Evolutionary conservation across 2,113 vertebrate species (phyloP).

Genomic region (Acanthisitta chloris): DNA sequence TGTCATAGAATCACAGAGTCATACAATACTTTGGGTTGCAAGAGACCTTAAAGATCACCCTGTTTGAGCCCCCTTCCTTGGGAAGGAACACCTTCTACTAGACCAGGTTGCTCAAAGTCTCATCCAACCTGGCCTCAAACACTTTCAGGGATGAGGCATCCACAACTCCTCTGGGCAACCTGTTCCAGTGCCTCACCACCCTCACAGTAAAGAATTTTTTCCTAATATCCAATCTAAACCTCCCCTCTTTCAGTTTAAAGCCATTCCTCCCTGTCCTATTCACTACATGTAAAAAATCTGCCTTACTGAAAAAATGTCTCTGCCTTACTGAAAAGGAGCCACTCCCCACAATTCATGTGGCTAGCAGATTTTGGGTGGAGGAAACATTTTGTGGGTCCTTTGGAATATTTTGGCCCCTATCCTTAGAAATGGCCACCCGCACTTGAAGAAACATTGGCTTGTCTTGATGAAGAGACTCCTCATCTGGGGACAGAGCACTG

Average conservation of each 20-base stretch:
- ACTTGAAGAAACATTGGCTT: background rate
- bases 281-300: background rate
- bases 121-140: background rate
- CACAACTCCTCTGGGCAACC: background rate
- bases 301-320: background rate
- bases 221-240: background rate
- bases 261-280: background rate
- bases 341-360: background rate
- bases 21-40: background rate
- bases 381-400: background rate
- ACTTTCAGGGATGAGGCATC: background rate
- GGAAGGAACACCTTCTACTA: background rate
- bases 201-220: background rate
- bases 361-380: background rate
- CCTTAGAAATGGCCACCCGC: background rate
- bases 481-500: background rate
- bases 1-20: background rate
- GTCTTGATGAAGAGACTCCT: background rate
- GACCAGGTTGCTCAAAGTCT: background rate
- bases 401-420: background rate
- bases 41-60: background rate
- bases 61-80: background rate
- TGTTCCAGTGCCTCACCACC: background rate
- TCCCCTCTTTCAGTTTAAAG: background rate
- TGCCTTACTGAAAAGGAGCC: background rate